Conservation (phyloP, 2,797 vertebrate species). For the Antrozous pallidus region DNA sequence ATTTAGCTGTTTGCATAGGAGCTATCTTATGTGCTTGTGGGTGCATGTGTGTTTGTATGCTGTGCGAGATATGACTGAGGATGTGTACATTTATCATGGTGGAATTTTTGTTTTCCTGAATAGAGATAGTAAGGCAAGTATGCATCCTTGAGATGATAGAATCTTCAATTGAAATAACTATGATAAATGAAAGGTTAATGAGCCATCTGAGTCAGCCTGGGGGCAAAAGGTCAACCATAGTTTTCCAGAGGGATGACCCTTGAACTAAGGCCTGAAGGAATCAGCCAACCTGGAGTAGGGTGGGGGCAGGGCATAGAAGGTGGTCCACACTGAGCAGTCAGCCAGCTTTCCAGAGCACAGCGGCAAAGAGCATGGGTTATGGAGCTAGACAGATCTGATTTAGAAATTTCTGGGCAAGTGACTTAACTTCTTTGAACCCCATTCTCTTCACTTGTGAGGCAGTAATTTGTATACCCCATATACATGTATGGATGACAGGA, state of each 20-base stretch:
- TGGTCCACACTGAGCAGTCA: background rate
- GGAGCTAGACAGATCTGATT: background rate
- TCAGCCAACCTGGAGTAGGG: too few relatives aligned
- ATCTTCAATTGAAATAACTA: background rate
- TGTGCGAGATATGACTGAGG: background rate
- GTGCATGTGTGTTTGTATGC: background rate
- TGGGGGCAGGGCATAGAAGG: background rate
- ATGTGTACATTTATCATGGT: background rate
- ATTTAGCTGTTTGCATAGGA: background rate
- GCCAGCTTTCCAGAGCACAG: background rate
- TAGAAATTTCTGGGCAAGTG: background rate
- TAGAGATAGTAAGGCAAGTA: background rate
- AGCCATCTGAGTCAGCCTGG: background rate
- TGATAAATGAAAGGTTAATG: background rate
- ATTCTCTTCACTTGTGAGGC: background rate
- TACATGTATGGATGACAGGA: background rate
- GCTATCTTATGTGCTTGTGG: background rate
- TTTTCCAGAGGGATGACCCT: background rate
- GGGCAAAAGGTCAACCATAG: background rate
- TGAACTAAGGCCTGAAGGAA: background rate
- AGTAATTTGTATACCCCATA: background rate
- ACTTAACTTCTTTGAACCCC: background rate
- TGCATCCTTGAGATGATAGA: background rate
- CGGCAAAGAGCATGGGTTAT: background rate
- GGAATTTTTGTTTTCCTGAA: background rate